Evolutionary conservation across 2,888 invertebrate genomes (phyloP).

Genomic region (Tinea trinotella): DNA sequence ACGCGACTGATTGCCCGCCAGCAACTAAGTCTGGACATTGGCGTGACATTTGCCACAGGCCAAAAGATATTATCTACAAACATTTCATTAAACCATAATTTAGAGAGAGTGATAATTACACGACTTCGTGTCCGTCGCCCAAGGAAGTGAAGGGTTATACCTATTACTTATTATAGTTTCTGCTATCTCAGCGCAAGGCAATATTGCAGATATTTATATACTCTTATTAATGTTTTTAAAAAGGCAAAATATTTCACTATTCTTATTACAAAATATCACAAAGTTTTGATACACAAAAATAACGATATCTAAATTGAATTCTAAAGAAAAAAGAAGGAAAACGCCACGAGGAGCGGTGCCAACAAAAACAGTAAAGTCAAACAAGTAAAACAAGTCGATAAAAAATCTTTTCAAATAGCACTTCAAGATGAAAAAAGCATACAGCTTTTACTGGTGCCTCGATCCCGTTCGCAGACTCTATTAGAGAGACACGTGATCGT

Average conservation of each 20-base stretch:
- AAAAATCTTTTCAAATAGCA: not conserved
- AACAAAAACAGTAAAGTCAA: not conserved
- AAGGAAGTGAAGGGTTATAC: not conserved
- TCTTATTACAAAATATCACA: no score
- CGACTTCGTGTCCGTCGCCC: not conserved
- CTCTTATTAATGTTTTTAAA: no score
- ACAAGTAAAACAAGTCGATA: not conserved
- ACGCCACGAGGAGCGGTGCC: no score
- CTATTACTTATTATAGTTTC: not conserved
- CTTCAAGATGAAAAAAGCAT: not conserved
- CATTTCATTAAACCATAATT: constrained; percentile 5
- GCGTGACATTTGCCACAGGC: constrained; percentile 1
- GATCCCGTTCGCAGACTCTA: constrained; percentile 11
- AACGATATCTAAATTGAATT: no score
- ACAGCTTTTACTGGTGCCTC: not conserved
- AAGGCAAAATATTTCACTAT: no score
- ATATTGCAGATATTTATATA: no score
- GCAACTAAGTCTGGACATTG: constrained; percentile 1
- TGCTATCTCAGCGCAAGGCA: not conserved
- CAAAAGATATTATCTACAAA: not conserved
- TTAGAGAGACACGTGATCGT: constrained; percentile 32
- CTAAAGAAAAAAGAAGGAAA: no score
- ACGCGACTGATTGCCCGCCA: constrained; percentile 9
- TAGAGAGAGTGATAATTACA: constrained; percentile 1
- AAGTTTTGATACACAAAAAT: no score